phyloP scores from a whole-genome alignment of 2,797 vertebrate genomes.

The Enoplosus armatus region DNA sequence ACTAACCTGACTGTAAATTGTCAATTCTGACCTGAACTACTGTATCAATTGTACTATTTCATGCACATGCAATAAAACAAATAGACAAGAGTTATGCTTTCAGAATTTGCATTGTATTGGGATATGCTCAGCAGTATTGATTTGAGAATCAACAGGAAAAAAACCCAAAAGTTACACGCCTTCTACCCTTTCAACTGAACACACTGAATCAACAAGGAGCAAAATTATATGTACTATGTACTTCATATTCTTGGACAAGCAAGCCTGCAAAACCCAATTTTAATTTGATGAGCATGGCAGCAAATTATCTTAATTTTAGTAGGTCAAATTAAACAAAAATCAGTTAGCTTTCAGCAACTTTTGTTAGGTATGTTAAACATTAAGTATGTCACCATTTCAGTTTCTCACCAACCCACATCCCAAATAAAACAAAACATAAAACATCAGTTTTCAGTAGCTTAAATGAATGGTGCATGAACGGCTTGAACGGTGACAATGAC shows the following conservation, averaged over 20 bases:
- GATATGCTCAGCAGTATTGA: slow-evolving; percentile 85
- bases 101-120: slow-evolving; percentile 83
- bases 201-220: slow-evolving; percentile 91
- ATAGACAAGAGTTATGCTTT: slow-evolving; percentile 71
- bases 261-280: slow-evolving; percentile 90
- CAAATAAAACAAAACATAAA: slow-evolving; percentile 72
- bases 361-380: slow-evolving; percentile 81
- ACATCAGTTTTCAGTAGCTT: slow-evolving; percentile 90
- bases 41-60: slow-evolving; percentile 18
- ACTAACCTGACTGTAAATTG: slow-evolving; percentile 41
- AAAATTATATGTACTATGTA: slow-evolving; percentile 91
- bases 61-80: slow-evolving; percentile 76
- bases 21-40: background rate
- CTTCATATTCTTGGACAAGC: slow-evolving; percentile 88
- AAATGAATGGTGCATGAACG: slow-evolving; percentile 83
- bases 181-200: slow-evolving; percentile 89
- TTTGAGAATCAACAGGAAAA: slow-evolving; percentile 79
- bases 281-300: slow-evolving; percentile 86
- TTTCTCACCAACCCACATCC: slow-evolving; percentile 75
- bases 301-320: slow-evolving; percentile 84
- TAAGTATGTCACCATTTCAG: slow-evolving; percentile 70
- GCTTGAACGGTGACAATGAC: slow-evolving; percentile 83
- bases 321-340: slow-evolving; percentile 88
- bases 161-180: slow-evolving; percentile 72
- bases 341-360: slow-evolving; percentile 65